Evolutionary conservation across 2,113 vertebrate species (phyloP), one percentile per base, ranked within the genome.

Genomic region (Vireo altiloquus): DNA sequence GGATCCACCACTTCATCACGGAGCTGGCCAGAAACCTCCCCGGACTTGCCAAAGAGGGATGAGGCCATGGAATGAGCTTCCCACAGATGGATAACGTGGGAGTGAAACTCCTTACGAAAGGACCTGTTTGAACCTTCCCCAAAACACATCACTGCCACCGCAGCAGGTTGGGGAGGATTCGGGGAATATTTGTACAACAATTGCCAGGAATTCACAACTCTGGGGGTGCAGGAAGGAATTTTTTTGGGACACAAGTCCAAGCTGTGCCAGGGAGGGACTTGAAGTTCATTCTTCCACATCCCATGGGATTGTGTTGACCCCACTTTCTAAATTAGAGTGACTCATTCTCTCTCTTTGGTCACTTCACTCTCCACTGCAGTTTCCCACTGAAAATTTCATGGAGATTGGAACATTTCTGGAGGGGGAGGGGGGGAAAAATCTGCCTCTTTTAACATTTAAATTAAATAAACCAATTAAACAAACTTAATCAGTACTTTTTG

Each of bases 21-120:
- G 79, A 74, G 66, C 79, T 95, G 88, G 92, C 75, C 64, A 11
- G 79, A 64, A 95, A 78, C 30, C 57, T 68, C 63, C 69, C 65
- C 1, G 18, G 3, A 35, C 47, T 81, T 97, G 95, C 95, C 96
- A 96, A 56, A 91, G 65, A 89, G 49, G 57, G 65, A 94, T 97
- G 90, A 97, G 80, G 86, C 80, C 56, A 96, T 92, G 95, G 94
- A 96, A 96, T 71, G 89, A 95, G 61, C 92, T 89, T 92, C 92
- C 95, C 83, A 84, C 69, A 52, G 80, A 66, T 10, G 11, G 80
- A 40, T n/a, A 35, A 87, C 5, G 80, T 87, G 74, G 83, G 89
- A 92, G 83, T 46, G 81, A 49, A 91, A 16, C 39, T 19, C 44
- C 89, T 95, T 31, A 25, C 1, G 2, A 54, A 86, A 93, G 60